Evolutionary conservation across 2,113 vertebrate genomes (phyloP), one percentile per base, ranked within the genome.

Genomic region (Anolis carolinensis): DNA sequence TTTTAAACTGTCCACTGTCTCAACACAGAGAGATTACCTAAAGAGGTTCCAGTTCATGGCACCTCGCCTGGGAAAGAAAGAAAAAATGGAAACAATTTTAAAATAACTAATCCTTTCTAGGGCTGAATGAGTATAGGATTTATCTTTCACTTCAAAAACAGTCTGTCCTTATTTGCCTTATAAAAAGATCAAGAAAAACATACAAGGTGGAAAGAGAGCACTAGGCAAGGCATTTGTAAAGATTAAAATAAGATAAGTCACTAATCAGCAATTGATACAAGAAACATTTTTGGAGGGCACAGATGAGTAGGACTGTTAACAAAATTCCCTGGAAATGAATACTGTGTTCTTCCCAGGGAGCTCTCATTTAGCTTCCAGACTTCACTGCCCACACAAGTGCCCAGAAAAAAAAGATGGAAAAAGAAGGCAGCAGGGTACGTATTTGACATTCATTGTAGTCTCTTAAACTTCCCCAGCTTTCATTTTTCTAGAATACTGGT

Each of bases 171-270:
- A 27, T 59, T 14, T 63, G 23, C 23, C 27, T 27, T 36, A 67
- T 11, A 81, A 81, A 67, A 52, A 32, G 39, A 14, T 30, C 44
- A 75, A 67, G 79, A 68, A 75, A 44, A 86, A 81, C 39, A 62
- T 75, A 75, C 44, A 30, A 59, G n/a, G 23, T 16, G 71, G 59
- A 18, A 59, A 81, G 11, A 14, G 68, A 81, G 67, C 7, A 30
- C 59, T 34, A 34, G 34, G 18, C 8, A 55, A 34, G 34, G 13
- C 8, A 55, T 75, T 44, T 52, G 16, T 74, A 65, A 86, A 86
- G 79, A 44, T 82, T 23, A 81, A 86, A 76, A 34, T 81, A 65
- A 67, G 71, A 86, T 23, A 75, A 81, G 65, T 68, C n/a, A 75
- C 75, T 76, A 76, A 52, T 32, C 44, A 52, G 30, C 16, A 74